Evolutionary conservation across 2,888 invertebrate genomes (phyloP).

Genomic region (Synergus gifuensis): DNA sequence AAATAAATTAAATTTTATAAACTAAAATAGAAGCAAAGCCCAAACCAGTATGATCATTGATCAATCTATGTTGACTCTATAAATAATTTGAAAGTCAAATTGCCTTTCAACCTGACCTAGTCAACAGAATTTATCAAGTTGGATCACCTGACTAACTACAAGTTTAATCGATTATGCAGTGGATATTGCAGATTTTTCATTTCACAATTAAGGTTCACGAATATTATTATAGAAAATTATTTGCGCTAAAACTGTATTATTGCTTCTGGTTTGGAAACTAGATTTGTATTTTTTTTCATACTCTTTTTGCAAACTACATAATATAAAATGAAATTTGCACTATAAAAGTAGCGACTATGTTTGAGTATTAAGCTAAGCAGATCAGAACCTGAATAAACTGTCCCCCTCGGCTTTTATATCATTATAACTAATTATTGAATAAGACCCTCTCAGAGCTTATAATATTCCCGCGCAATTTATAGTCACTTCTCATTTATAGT

Average conservation of each 20-base stretch:
- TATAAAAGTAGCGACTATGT: neutral
- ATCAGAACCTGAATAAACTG: constrained; percentile 1
- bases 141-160: too few relatives aligned
- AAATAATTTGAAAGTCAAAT: neutral
- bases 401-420: constrained; percentile 17
- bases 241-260: too few relatives aligned
- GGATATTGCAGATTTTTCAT: neutral
- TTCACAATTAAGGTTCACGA: neutral
- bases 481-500: constrained; percentile 10
- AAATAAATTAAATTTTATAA: neutral
- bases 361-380: constrained; percentile 12
- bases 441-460: constrained; percentile 6
- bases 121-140: neutral
- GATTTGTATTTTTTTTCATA: too few relatives aligned
- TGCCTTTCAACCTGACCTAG: too few relatives aligned
- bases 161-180: neutral
- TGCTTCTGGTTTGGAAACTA: too few relatives aligned
- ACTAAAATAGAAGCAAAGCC: neutral
- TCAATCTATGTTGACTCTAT: neutral
- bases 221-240: neutral
- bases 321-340: neutral
- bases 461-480: constrained; percentile 12
- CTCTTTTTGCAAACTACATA: neutral
- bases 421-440: constrained; percentile 17
- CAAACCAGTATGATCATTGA: neutral